These are phyloP conservation scores for Girardinus metallicus DNA, from an alignment of 2,797 vertebrate genomes.

Conservation along the genomic window DNA sequence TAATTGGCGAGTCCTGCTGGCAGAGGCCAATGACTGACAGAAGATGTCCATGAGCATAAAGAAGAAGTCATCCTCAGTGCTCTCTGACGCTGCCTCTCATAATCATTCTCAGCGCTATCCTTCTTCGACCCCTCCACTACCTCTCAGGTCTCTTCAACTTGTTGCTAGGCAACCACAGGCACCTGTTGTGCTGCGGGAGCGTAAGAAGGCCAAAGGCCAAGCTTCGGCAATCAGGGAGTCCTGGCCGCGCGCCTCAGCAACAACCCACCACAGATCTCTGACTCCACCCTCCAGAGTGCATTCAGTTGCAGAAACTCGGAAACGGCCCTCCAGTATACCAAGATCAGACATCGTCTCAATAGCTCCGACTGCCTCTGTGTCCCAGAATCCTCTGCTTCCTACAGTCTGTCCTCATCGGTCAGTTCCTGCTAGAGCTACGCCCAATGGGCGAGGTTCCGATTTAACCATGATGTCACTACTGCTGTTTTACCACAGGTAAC, in stretches of 20 bases:
- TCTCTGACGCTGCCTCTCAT: neutral
- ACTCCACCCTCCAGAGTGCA: slow-evolving; percentile 3
- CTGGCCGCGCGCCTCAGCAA: slow-evolving; percentile 34
- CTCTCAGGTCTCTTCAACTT: slow-evolving; percentile 31
- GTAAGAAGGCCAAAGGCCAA: slow-evolving; percentile 35
- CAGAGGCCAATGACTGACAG: slow-evolving; percentile 15
- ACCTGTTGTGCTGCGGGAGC: slow-evolving; percentile 30
- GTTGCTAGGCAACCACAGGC: slow-evolving; percentile 44
- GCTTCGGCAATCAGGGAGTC: slow-evolving; percentile 44
- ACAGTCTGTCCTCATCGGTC: slow-evolving; percentile 19
- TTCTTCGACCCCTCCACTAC: slow-evolving; percentile 49
- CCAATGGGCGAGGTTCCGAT: slow-evolving; percentile 36
- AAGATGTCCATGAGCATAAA: slow-evolving; percentile 65
- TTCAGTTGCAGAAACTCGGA: slow-evolving; percentile 7
- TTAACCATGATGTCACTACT: slow-evolving; percentile 60
- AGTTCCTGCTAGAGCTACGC: slow-evolving; percentile 1
- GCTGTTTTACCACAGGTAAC: slow-evolving; percentile 69
- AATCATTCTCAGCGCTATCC: slow-evolving; percentile 23
- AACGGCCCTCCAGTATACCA: neutral
- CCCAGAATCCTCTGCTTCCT: slow-evolving; percentile 8
- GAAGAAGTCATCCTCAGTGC: slow-evolving; percentile 22
- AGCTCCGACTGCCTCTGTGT: neutral
- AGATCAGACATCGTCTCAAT: neutral
- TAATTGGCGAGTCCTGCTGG: slow-evolving; percentile 9
- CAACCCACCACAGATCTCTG: neutral